Evolutionary conservation across 2,888 invertebrate genomes (phyloP).

Genomic region (Erynnis tages): DNA sequence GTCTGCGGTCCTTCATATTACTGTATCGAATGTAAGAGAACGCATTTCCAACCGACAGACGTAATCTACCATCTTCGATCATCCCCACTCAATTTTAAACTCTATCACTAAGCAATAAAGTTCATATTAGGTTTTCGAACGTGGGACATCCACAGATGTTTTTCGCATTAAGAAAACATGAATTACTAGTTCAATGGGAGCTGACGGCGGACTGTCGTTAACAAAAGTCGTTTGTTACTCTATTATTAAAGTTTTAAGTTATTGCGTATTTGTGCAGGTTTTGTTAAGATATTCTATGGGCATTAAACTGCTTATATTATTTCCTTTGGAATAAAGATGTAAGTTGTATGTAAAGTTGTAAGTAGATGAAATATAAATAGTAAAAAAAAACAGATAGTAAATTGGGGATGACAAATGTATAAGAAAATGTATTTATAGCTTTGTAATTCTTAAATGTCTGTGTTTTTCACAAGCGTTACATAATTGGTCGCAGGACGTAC

Average conservation of each 20-base stretch:
- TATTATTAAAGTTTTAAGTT: not conserved
- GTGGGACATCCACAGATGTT: slow-evolving; percentile 52
- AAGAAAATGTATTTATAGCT: too few relatives aligned
- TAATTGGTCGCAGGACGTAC: too few relatives aligned
- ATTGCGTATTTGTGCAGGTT: too few relatives aligned
- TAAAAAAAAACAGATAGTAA: too few relatives aligned
- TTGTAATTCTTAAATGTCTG: too few relatives aligned
- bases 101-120: slow-evolving; percentile 1
- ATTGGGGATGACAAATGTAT: too few relatives aligned
- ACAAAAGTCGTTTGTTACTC: slow-evolving; percentile 2
- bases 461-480: too few relatives aligned
- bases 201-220: slow-evolving; percentile 17
- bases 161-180: slow-evolving; percentile 59
- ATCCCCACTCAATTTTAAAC: slow-evolving; percentile 20
- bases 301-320: too few relatives aligned
- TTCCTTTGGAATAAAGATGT: too few relatives aligned
- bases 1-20: slow-evolving; percentile 7
- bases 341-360: too few relatives aligned
- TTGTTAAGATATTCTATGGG: too few relatives aligned
- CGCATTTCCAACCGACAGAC: slow-evolving; percentile 32
- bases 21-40: slow-evolving; percentile 45
- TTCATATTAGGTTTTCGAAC: slow-evolving; percentile 23
- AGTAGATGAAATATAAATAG: too few relatives aligned
- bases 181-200: slow-evolving; percentile 52
- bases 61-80: slow-evolving; percentile 29